phyloP scores from a whole-genome alignment of 2,797 vertebrate genomes.

The Capromys pilorides region DNA sequence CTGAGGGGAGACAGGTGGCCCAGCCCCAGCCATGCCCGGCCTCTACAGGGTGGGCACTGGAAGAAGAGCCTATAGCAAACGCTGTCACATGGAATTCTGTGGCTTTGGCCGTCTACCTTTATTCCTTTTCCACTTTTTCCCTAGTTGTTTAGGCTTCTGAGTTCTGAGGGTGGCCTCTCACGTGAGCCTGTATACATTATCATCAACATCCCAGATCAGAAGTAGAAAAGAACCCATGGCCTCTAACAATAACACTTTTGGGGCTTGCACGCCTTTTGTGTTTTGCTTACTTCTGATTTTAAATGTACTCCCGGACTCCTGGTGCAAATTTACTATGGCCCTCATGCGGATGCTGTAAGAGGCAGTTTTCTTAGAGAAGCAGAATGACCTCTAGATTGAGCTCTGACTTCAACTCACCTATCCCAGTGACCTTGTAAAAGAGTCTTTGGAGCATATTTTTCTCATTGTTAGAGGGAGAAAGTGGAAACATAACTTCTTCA shows the following conservation, averaged over 20 bases:
- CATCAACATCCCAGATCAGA: slow-evolving; percentile 2
- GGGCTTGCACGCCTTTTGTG: neutral
- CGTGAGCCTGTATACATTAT: neutral
- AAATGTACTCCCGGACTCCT: neutral
- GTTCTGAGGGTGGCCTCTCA: neutral
- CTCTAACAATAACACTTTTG: neutral
- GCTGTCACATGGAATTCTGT: neutral
- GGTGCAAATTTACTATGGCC: neutral
- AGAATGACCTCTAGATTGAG: neutral
- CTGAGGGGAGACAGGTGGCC: rapidly evolving
- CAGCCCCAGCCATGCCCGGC: neutral
- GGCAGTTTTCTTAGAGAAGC: neutral
- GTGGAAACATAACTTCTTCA: slow-evolving; percentile 18
- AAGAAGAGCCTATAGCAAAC: neutral
- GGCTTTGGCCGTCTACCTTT: neutral
- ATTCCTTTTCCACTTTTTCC: neutral
- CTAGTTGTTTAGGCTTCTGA: neutral
- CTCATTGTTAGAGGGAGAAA: slow-evolving; percentile 43
- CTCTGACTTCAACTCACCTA: neutral
- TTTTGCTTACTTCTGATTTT: neutral
- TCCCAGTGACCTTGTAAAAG: neutral
- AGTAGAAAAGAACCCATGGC: neutral
- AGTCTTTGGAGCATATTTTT: neutral
- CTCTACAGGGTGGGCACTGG: neutral
- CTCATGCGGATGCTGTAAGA: neutral